A percentile compares a stretch with the other conserved stretches of the same genome.
phyloP scores from a whole-genome alignment of 1,140 invertebrate species.

The Stratiolaelaps scimitus region DNA sequence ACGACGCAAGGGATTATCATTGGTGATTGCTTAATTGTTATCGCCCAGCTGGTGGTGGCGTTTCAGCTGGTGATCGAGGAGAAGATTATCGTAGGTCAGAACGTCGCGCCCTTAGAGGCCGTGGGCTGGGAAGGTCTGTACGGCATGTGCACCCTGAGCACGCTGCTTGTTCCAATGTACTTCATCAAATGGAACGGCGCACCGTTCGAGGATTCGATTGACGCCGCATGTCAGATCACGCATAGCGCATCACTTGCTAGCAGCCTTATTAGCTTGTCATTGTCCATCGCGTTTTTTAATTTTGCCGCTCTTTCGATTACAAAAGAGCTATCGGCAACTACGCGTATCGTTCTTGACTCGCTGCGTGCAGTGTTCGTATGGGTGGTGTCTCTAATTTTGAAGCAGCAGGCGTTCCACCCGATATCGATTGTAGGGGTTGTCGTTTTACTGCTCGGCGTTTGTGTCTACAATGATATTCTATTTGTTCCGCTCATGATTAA shows the following conservation, averaged over 20 bases:
- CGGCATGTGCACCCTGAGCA: slow-evolving; percentile 58
- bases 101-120: slow-evolving; percentile 63
- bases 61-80: slow-evolving; percentile 89
- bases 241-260: slow-evolving; percentile 52
- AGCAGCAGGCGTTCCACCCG: slow-evolving; percentile 34
- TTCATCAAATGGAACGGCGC: slow-evolving; percentile 49
- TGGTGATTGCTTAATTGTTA: slow-evolving; percentile 80
- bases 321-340: slow-evolving; percentile 80
- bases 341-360: slow-evolving; percentile 79
- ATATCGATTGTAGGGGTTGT: slow-evolving; percentile 56
- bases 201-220: slow-evolving; percentile 58
- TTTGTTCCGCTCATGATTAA: slow-evolving; percentile 39
- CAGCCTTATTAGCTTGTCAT: slow-evolving; percentile 58
- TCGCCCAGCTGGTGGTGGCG: slow-evolving; percentile 77
- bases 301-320: slow-evolving; percentile 88
- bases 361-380: slow-evolving; percentile 79
- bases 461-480: slow-evolving; percentile 59
- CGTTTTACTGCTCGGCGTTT: slow-evolving; percentile 59
- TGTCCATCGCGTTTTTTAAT: slow-evolving; percentile 92
- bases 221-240: slow-evolving; percentile 66
- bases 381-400: slow-evolving; percentile 53
- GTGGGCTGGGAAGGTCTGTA: slow-evolving; percentile 89
- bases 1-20: too few species aligned
- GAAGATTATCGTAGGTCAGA: slow-evolving; percentile 64
- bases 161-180: slow-evolving; percentile 69